Conservation (phyloP, 2,113 vertebrate genomes). For the Nansenia antarctica region DNA sequence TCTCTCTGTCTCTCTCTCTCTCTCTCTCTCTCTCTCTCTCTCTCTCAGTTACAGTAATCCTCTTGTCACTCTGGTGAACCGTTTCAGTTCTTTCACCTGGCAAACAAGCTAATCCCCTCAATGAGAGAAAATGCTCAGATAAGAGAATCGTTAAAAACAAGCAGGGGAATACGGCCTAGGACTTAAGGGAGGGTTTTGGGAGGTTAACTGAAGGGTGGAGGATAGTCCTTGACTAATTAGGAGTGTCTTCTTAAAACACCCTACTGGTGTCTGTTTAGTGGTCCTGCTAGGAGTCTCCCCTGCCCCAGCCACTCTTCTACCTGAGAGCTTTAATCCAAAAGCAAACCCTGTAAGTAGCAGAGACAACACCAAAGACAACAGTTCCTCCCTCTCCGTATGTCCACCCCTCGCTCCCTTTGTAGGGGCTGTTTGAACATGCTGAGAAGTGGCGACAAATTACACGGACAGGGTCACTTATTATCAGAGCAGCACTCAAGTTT, state of each 20-base stretch:
- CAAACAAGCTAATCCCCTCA: slow-evolving; percentile 41
- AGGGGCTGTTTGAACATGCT: not conserved
- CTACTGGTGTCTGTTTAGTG: not conserved
- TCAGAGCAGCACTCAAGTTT: slow-evolving; percentile 26
- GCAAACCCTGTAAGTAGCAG: slow-evolving; percentile 22
- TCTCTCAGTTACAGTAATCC: too few relatives aligned
- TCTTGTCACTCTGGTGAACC: slow-evolving; percentile 10
- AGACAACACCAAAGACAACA: slow-evolving; percentile 32
- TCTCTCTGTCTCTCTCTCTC: not conserved
- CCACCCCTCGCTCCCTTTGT: slow-evolving; percentile 20
- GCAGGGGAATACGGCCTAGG: too few relatives aligned
- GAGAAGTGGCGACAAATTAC: slow-evolving; percentile 21
- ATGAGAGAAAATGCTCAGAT: slow-evolving; percentile 48
- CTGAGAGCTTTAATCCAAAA: slow-evolving; percentile 31
- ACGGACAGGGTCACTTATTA: slow-evolving; percentile 49
- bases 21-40: not conserved
- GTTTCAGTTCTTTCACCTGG: slow-evolving; percentile 30
- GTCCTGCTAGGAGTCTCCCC: not conserved
- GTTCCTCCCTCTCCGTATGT: slow-evolving; percentile 18
- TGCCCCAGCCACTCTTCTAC: not conserved
- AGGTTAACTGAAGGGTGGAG: not conserved
- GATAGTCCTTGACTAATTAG: not conserved
- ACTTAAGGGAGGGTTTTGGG: not conserved
- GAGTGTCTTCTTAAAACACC: not conserved
- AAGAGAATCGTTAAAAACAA: not conserved